These are phyloP conservation scores for Datnioides undecimradiatus DNA, from an alignment of 2,113 vertebrate genomes.

Conservation along the genomic window DNA sequence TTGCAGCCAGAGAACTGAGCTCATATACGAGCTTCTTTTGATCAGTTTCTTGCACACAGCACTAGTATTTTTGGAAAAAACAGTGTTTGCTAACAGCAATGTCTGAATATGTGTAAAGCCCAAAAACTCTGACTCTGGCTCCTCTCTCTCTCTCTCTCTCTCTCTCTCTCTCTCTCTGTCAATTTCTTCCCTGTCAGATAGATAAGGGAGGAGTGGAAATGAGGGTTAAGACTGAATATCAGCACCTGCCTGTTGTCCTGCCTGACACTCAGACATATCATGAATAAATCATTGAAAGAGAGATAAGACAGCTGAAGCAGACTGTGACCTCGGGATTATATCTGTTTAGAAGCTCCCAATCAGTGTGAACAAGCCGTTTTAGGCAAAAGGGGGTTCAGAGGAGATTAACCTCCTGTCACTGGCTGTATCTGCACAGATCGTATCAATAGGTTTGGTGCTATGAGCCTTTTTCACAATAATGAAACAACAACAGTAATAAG, in stretches of 20 bases:
- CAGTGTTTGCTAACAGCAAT: no score
- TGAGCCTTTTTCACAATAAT: neutral
- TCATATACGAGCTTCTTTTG: neutral
- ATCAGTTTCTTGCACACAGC: neutral
- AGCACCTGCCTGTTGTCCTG: constrained; percentile 47
- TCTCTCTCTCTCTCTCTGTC: neutral
- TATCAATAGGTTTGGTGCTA: constrained; percentile 8
- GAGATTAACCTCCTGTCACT: constrained; percentile 57
- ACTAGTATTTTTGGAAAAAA: neutral
- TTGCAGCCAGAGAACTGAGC: no score
- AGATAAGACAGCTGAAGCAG: constrained; percentile 42
- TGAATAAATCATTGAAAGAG: constrained; percentile 51
- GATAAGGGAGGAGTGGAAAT: constrained; percentile 7
- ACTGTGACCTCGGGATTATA: constrained; percentile 44
- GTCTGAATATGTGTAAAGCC: no score
- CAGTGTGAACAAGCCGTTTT: constrained; percentile 44
- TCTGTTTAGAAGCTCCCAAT: constrained; percentile 46
- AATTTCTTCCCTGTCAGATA: neutral
- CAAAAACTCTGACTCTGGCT: neutral
- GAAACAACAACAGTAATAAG: constrained; percentile 1
- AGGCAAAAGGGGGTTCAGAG: constrained; percentile 17
- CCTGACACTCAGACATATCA: neutral
- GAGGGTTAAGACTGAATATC: constrained; percentile 1
- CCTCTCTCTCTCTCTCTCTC: neutral
- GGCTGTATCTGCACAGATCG: constrained; percentile 11